These are phyloP conservation scores for Palaemon carinicauda DNA, from an alignment of 1,140 invertebrate genomes.

Conservation along the genomic window DNA sequence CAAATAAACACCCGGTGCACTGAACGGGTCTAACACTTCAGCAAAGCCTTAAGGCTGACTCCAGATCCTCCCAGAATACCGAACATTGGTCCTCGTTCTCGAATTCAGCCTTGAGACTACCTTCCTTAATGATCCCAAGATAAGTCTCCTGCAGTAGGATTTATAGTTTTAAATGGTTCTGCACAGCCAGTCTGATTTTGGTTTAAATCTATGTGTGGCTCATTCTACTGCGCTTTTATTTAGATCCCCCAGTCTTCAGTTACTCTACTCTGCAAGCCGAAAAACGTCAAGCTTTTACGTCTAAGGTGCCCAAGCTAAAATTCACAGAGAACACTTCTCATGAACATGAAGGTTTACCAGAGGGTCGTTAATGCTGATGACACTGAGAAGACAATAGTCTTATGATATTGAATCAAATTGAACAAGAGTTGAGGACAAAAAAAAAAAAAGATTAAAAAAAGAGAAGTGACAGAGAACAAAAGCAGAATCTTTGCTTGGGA, in stretches of 20 bases:
- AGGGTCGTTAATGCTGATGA: too few relatives aligned
- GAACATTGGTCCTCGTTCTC: too few relatives aligned
- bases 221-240: not conserved
- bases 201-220: not conserved
- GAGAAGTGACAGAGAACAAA: not conserved
- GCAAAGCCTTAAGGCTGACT: too few relatives aligned
- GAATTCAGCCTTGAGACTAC: conserved; percentile 18
- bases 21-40: too few relatives aligned
- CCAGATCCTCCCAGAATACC: too few relatives aligned
- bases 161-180: not conserved
- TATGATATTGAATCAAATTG: not conserved
- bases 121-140: not conserved
- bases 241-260: conserved; percentile 13
- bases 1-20: too few relatives aligned
- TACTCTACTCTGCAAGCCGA: conserved; percentile 53
- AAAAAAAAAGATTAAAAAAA: too few relatives aligned
- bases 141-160: not conserved
- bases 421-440: not conserved
- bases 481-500: conserved; percentile 41
- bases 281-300: not conserved
- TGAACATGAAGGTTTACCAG: too few relatives aligned
- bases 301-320: not conserved
- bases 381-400: too few relatives aligned
- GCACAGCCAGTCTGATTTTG: not conserved
- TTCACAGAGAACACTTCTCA: too few relatives aligned